phyloP scores from a whole-genome alignment of 2,888 invertebrate species.

The Cephalotes varians region DNA sequence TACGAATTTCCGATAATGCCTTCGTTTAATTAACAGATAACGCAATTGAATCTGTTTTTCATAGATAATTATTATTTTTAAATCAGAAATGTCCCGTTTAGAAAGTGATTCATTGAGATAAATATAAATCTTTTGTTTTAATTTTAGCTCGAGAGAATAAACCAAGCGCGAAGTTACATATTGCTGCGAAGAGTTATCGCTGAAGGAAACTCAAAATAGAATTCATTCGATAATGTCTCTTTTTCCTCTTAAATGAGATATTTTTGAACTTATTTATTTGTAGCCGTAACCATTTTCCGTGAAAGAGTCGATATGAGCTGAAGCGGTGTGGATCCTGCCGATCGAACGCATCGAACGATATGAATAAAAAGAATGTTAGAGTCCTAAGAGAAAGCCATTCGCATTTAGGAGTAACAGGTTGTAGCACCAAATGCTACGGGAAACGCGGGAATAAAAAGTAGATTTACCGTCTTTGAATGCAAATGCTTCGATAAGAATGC shows the following conservation, averaged over 20 bases:
- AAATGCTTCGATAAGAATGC: conserved; percentile 54
- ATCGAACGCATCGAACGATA: conserved; percentile 1
- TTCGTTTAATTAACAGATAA: background rate
- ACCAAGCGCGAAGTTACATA: background rate
- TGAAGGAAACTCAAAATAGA: background rate
- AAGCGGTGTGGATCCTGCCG: background rate
- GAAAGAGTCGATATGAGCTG: background rate
- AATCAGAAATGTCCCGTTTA: background rate
- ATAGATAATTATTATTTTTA: background rate
- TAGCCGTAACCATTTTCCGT: background rate
- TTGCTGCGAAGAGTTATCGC: background rate
- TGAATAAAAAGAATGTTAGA: conserved; percentile 40
- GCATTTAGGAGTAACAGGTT: conserved; percentile 47
- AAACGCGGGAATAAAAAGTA: conserved; percentile 49
- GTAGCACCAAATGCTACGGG: conserved; percentile 43
- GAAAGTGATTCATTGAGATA: background rate
- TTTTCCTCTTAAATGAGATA: background rate
- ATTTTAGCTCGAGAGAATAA: background rate
- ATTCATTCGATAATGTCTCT: background rate
- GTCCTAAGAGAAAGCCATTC: conserved; percentile 36
- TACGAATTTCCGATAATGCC: background rate
- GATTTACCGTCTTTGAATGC: conserved; percentile 53
- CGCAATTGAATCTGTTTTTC: background rate
- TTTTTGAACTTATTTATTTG: background rate
- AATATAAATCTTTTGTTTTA: background rate